These are phyloP conservation scores for Himalopsyche phryganea DNA, from an alignment of 1,140 invertebrate species.

Conservation along the genomic window DNA sequence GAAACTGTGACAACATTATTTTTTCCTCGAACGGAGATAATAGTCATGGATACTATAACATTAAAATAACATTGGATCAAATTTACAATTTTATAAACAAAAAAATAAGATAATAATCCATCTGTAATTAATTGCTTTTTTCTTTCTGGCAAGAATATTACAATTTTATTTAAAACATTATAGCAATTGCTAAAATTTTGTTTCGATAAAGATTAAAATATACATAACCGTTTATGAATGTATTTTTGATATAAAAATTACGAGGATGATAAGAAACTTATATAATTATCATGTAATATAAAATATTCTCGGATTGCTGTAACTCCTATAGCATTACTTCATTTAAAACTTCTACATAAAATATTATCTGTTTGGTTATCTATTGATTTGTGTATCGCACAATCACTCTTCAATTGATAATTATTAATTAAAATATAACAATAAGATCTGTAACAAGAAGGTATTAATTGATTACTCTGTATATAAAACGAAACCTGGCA, in stretches of 20 bases:
- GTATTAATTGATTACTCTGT: slow-evolving; percentile 26
- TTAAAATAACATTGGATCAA: slow-evolving; percentile 31
- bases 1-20: slow-evolving; percentile 28
- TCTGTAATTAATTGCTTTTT: slow-evolving; percentile 16
- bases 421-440: slow-evolving; percentile 30
- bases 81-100: slow-evolving; percentile 34
- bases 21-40: slow-evolving; percentile 28
- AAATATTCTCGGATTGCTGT: slow-evolving; percentile 26
- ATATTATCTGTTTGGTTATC: slow-evolving; percentile 25
- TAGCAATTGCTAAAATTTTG: slow-evolving; percentile 25
- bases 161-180: slow-evolving; percentile 27
- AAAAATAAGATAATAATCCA: slow-evolving; percentile 27
- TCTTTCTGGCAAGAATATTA: slow-evolving; percentile 32
- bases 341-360: slow-evolving; percentile 32
- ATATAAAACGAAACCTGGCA: slow-evolving; percentile 33
- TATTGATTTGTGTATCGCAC: slow-evolving; percentile 35
- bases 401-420: slow-evolving; percentile 25
- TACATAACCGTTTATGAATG: slow-evolving; percentile 5
- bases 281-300: slow-evolving; percentile 16
- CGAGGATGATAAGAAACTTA: slow-evolving; percentile 7
- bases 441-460: slow-evolving; percentile 27
- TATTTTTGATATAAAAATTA: background rate
- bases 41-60: slow-evolving; percentile 30
- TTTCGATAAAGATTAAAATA: slow-evolving; percentile 15
- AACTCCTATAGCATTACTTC: slow-evolving; percentile 9